Conservation (phyloP, 2,888 invertebrate species). For the Zygothrica quintamaculata region DNA sequence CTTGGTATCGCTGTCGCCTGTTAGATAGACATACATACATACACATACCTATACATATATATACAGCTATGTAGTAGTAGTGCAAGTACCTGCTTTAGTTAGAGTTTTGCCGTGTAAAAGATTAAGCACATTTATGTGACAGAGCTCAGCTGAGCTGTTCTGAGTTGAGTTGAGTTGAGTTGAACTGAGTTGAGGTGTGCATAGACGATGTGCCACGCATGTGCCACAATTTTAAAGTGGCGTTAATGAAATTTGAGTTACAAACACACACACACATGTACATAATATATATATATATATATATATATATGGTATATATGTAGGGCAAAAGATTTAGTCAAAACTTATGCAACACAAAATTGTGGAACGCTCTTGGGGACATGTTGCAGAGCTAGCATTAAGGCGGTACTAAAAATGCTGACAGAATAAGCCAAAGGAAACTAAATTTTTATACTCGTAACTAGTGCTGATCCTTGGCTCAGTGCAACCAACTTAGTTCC, state of each 20-base stretch:
- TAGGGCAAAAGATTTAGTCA: constrained; percentile 1
- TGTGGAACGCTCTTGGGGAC: constrained; percentile 3
- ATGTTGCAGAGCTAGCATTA: constrained; percentile 13
- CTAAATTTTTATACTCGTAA: constrained; percentile 46
- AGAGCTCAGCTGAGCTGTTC: too few species aligned
- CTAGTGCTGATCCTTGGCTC: constrained; percentile 44
- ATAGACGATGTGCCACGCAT: constrained; percentile 55
- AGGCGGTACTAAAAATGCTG: constrained; percentile 40
- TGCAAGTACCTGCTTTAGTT: constrained; percentile 16
- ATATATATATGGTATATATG: background rate
- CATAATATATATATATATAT: background rate
- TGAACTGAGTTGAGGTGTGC: too few species aligned
- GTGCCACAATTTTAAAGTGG: constrained; percentile 75
- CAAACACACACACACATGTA: background rate
- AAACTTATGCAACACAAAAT: constrained; percentile 12
- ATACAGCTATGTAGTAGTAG: constrained; percentile 11
- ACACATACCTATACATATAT: background rate
- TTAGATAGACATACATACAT: background rate
- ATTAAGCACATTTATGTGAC: constrained; percentile 76
- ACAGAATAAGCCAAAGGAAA: constrained; percentile 47
- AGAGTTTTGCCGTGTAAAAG: constrained; percentile 65
- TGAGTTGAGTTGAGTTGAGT: too few species aligned
- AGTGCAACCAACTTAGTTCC: constrained; percentile 46
- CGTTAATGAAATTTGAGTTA: constrained; percentile 70
- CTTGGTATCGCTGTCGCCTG: too few species aligned